phyloP scores from a whole-genome alignment of 2,797 vertebrate species.

The Characodon lateralis region DNA sequence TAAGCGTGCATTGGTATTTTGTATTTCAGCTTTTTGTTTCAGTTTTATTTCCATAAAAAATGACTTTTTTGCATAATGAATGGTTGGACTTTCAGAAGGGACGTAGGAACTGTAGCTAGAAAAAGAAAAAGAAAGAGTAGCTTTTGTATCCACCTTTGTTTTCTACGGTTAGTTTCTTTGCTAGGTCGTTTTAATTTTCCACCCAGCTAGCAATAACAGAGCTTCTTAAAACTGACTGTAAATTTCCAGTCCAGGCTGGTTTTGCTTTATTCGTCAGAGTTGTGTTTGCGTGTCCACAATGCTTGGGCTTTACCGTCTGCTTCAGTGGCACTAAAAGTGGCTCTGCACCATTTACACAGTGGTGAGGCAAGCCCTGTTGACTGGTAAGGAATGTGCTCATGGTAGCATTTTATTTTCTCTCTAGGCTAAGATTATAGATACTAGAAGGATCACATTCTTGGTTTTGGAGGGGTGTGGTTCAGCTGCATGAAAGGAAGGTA shows the following conservation, averaged over 20 bases:
- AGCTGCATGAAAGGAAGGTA: neutral
- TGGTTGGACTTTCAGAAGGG: neutral
- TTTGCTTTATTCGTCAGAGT: conserved; percentile 47
- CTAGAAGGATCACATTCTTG: conserved; percentile 29
- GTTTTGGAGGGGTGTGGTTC: conserved; percentile 14
- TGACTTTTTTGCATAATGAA: neutral
- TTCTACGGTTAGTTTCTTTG: conserved; percentile 2
- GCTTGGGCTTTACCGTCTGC: conserved; percentile 49
- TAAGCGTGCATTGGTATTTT: neutral
- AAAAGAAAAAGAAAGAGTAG: neutral
- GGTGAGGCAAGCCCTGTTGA: neutral
- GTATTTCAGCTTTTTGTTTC: neutral
- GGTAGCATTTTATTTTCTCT: conserved; percentile 28
- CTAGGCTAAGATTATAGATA: conserved; percentile 29
- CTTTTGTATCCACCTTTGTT: conserved; percentile 10
- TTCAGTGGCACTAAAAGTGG: neutral
- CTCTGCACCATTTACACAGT: neutral
- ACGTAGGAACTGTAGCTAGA: conserved; percentile 1
- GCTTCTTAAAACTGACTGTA: conserved; percentile 13
- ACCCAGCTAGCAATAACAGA: conserved; percentile 9
- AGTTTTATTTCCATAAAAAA: neutral
- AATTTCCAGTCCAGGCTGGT: conserved; percentile 21
- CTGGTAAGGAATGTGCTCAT: neutral
- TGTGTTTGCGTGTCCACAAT: conserved; percentile 56
- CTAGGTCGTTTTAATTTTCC: conserved; percentile 34